These are phyloP conservation scores for Clepsis dumicolana DNA, from an alignment of 2,888 invertebrate species.

Conservation along the genomic window DNA sequence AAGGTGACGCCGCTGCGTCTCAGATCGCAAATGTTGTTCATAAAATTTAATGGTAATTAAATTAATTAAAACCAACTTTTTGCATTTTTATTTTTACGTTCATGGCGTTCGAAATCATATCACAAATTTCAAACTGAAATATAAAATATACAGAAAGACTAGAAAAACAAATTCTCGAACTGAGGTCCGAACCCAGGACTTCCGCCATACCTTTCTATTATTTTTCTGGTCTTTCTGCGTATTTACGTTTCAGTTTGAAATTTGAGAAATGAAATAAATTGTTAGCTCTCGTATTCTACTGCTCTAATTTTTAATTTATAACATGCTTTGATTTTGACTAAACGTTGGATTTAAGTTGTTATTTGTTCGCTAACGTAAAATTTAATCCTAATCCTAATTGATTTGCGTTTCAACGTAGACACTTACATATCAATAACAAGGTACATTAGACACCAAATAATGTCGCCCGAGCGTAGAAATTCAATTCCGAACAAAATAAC, in stretches of 20 bases:
- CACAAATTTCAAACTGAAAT: too few species aligned
- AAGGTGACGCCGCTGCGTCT: neutral
- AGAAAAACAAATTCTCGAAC: too few species aligned
- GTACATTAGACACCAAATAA: neutral
- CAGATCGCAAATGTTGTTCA: neutral
- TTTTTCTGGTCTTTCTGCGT: too few species aligned
- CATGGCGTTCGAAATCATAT: too few species aligned
- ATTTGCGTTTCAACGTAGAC: neutral
- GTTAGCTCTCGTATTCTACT: too few species aligned
- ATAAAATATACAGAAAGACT: too few species aligned
- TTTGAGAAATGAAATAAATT: too few species aligned
- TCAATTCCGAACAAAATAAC: constrained; percentile 21
- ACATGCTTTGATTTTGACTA: neutral
- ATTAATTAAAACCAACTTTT: neutral
- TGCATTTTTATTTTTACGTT: too few species aligned
- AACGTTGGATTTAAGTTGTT: neutral
- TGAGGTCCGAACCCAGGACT: too few species aligned
- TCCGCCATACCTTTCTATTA: too few species aligned
- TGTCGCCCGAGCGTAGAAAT: constrained; percentile 18
- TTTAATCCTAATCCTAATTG: neutral
- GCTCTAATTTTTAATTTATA: too few species aligned
- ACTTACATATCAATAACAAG: constrained; percentile 8
- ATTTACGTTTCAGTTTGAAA: too few species aligned
- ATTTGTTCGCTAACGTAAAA: neutral
- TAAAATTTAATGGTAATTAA: neutral